phyloP scores from a whole-genome alignment of 2,797 vertebrate genomes.

The Borostomias antarcticus region DNA sequence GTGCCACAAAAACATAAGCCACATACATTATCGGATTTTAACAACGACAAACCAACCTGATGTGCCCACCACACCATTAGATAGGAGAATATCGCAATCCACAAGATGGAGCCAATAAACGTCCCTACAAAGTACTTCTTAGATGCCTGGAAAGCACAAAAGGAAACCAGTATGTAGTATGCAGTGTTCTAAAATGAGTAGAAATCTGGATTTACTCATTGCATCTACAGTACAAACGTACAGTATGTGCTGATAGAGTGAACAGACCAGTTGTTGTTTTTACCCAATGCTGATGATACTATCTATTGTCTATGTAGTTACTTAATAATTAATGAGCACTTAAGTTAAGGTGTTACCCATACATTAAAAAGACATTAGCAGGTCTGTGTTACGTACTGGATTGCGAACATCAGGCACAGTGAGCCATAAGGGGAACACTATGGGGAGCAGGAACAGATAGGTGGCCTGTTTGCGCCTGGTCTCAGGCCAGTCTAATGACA shows the following conservation, averaged over 20 bases:
- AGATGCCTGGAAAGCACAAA: constrained; percentile 84
- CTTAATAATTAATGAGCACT: no score
- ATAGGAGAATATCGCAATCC: constrained; percentile 93
- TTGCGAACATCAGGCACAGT: constrained; percentile 93
- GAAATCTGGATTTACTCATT: no score
- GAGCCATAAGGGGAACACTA: constrained; percentile 90
- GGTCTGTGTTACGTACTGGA: constrained; percentile 72
- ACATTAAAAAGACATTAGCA: no score
- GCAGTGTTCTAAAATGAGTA: background rate
- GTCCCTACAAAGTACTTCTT: constrained; percentile 84
- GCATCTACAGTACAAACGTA: no score
- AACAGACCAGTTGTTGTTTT: no score
- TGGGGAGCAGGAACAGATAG: constrained; percentile 89
- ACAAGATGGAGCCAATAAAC: constrained; percentile 89
- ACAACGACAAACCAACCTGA: constrained; percentile 81
- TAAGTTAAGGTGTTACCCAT: no score
- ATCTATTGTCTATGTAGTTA: no score
- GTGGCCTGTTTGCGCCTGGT: constrained; percentile 83
- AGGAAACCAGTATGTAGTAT: no score
- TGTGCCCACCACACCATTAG: constrained; percentile 99
- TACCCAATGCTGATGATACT: no score
- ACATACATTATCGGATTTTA: background rate
- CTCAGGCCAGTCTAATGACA: constrained; percentile 89
- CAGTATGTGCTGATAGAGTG: no score
- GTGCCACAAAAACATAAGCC: background rate